Evolutionary conservation across 2,113 vertebrate species (phyloP).

Genomic region (Origma solitaria): DNA sequence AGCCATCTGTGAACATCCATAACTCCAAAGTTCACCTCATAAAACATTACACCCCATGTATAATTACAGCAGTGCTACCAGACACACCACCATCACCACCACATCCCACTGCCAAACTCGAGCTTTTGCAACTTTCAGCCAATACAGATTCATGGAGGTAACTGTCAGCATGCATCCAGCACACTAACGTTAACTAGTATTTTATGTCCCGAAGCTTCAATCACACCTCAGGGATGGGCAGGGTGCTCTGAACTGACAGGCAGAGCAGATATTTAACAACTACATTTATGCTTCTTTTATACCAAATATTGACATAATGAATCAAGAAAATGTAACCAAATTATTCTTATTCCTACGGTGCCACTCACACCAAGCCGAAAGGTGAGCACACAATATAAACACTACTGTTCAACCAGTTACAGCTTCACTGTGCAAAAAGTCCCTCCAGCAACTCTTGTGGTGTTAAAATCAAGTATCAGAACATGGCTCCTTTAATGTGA

Average conservation of each 20-base stretch:
- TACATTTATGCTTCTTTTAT: rapidly evolving
- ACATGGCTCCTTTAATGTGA: neutral
- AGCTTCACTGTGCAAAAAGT: neutral
- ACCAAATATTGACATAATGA: neutral
- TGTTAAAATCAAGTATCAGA: neutral
- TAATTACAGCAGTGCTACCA: neutral
- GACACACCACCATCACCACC: neutral
- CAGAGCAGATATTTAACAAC: neutral
- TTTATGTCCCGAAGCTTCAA: neutral
- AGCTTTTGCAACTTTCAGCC: neutral
- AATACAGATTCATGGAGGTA: neutral
- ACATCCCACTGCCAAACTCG: neutral
- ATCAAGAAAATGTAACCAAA: neutral
- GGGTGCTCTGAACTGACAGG: neutral
- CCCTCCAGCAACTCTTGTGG: neutral
- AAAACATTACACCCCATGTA: neutral
- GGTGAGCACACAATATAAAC: neutral
- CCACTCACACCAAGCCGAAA: neutral
- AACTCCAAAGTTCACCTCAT: neutral
- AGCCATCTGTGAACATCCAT: neutral
- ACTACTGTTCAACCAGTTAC: neutral
- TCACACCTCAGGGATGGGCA: neutral
- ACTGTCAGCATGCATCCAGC: neutral
- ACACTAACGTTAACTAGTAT: no score
- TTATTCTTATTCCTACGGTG: neutral